Evolutionary conservation across 2,797 vertebrate genomes (phyloP).

Genomic region (Poeciliopsis paucimaculata): DNA sequence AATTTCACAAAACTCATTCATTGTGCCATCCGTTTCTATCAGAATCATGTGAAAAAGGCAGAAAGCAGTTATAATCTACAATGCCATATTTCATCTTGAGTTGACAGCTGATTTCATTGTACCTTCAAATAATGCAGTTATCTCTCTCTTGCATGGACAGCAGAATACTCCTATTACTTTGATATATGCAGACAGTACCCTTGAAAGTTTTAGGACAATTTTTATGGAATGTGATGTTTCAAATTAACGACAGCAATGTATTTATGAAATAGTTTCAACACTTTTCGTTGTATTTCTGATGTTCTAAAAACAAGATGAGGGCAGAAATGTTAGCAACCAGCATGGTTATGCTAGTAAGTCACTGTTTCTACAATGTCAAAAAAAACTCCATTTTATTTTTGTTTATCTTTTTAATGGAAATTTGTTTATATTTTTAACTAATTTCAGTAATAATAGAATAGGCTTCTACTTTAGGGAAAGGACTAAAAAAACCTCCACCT

Average conservation of each 20-base stretch:
- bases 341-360: background rate
- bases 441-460: background rate
- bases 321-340: background rate
- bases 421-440: background rate
- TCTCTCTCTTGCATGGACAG: slow-evolving; percentile 25
- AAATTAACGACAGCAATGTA: slow-evolving; percentile 3
- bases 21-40: slow-evolving; percentile 58
- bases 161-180: slow-evolving; percentile 27
- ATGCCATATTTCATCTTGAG: slow-evolving; percentile 32
- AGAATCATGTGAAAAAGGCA: slow-evolving; percentile 39
- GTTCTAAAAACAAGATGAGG: background rate
- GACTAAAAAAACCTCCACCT: background rate
- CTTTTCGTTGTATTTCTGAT: background rate
- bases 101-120: slow-evolving; percentile 47
- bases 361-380: background rate
- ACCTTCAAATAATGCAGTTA: slow-evolving; percentile 26
- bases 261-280: background rate
- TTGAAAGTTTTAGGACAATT: slow-evolving; percentile 34
- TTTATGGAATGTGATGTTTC: slow-evolving; percentile 2
- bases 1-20: slow-evolving; percentile 47
- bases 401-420: background rate
- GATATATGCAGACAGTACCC: slow-evolving; percentile 28
- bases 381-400: background rate
- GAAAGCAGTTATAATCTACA: slow-evolving; percentile 37
- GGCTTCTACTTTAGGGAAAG: background rate